Evolutionary conservation across 2,113 vertebrate genomes (phyloP), one percentile per base, ranked within the genome.

Genomic region (Rhegmatorhina hoffmannsi): DNA sequence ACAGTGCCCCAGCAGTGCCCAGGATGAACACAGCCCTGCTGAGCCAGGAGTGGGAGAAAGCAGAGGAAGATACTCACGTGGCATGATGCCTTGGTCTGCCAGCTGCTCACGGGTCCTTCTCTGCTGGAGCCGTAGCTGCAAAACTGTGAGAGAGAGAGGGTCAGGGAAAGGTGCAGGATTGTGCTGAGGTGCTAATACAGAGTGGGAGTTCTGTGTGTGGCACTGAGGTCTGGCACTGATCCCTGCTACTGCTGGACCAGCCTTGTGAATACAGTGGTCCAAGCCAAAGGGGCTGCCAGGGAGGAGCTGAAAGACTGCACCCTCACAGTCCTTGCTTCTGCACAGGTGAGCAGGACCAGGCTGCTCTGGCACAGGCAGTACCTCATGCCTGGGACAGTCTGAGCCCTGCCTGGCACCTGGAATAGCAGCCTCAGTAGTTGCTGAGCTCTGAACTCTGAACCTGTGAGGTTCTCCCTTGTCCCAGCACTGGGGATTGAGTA

Each of bases 81-180:
- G 99, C 99, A 99, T 99, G 98, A 99, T 98, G 98, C 98, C 98
- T 97, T 98, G 99, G 98, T 98, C 98, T 97, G 98, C 98, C 97
- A 99, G 98, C 97, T 99, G 99, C 97, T 99, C 99, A 95, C 99
- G 98, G 90, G 98, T 99, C 97, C 99, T 98, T 97, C 99, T 98
- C 98, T 99, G 99, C 97, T 99, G 99, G 97, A 99, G 99, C 96
- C 99, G 99, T 95, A 99, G 98, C 99, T 99, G 99, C 94, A 99
- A 98, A 98, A 99, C 99, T 99, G 97, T 99, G 97, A 97, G 83
- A 97, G 83, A 97, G 83, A 95, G 33, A 76, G 62, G 2, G 80
- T 97, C 92, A 98, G 93, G 67, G 81, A 58, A 50, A 63, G 76
- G 40, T 40, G 76, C 28, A n/a, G 68, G 29, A 55, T 10, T 66